Evolutionary conservation across 2,888 invertebrate species (phyloP).

Genomic region (Lysandra bellargus): DNA sequence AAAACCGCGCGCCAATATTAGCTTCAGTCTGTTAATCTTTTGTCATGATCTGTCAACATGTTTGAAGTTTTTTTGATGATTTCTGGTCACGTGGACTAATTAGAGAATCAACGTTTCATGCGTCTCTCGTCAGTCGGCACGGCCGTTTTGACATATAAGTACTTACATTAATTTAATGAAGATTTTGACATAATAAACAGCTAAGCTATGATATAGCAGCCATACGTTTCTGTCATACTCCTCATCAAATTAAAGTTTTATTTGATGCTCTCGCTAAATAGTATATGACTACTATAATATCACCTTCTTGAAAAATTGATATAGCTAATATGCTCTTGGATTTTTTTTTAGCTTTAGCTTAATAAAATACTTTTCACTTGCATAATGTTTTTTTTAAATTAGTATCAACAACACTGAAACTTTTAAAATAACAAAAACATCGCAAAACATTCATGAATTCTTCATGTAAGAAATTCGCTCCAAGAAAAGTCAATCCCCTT

Average conservation of each 20-base stretch:
- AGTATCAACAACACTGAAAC: background rate
- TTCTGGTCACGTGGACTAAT: background rate
- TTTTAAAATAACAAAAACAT: background rate
- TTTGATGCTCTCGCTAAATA: too few species aligned
- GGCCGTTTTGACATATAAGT: too few species aligned
- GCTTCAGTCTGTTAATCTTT: conserved; percentile 50
- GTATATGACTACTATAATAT: too few species aligned
- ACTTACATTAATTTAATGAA: too few species aligned
- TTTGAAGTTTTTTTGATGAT: conserved; percentile 37
- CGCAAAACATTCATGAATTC: background rate
- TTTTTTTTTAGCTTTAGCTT: too few species aligned
- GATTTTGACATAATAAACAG: too few species aligned
- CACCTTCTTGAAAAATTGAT: too few species aligned
- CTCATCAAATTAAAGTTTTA: too few species aligned
- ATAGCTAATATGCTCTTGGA: too few species aligned
- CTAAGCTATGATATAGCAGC: too few species aligned
- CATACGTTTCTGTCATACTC: too few species aligned
- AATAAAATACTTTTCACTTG: background rate
- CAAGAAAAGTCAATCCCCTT: background rate
- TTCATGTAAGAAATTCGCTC: background rate
- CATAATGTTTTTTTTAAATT: background rate
- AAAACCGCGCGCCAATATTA: conserved; percentile 63
- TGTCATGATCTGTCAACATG: conserved; percentile 40
- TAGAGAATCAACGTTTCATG: background rate
- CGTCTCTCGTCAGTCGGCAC: too few species aligned